Percentiles rank a stretch among this genome's conserved stretches.
These are phyloP conservation scores for Bombus huntii DNA, from an alignment of 1,140 invertebrate genomes.

Conservation along the genomic window DNA sequence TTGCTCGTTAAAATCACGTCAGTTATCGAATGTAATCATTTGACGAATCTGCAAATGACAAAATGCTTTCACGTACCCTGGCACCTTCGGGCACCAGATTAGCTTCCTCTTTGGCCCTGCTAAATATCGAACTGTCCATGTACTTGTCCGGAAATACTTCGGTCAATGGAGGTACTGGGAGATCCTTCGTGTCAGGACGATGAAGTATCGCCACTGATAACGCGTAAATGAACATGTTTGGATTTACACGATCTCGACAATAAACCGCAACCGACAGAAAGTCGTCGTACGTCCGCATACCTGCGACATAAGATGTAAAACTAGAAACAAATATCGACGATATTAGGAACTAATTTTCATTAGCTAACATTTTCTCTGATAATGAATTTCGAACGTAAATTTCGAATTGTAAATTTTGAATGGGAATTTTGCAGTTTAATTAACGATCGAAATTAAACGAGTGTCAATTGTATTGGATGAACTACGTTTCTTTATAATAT, in stretches of 20 bases:
- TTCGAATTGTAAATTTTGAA: no score
- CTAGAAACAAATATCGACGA: background rate
- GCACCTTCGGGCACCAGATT: constrained; percentile 85
- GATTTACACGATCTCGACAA: constrained; percentile 89
- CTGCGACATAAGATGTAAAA: constrained; percentile 74
- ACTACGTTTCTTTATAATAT: no score
- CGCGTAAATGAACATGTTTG: constrained; percentile 90
- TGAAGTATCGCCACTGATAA: constrained; percentile 89
- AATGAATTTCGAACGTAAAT: no score
- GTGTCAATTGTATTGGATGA: no score
- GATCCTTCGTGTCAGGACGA: constrained; percentile 88
- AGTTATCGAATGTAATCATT: background rate
- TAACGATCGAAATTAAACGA: no score
- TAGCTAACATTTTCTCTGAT: no score
- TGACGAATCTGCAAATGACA: background rate
- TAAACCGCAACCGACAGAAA: constrained; percentile 88
- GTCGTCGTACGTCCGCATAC: constrained; percentile 87
- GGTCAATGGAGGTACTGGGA: constrained; percentile 87
- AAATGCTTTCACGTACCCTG: constrained; percentile 80
- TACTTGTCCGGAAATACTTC: constrained; percentile 91
- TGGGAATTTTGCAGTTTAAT: no score
- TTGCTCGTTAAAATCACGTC: no score
- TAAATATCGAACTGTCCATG: constrained; percentile 88
- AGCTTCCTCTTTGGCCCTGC: constrained; percentile 86
- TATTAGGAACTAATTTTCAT: background rate